Base-by-base conservation (phyloP, 2,797 vertebrate species). In the Diplodus puntazzo region DNA sequence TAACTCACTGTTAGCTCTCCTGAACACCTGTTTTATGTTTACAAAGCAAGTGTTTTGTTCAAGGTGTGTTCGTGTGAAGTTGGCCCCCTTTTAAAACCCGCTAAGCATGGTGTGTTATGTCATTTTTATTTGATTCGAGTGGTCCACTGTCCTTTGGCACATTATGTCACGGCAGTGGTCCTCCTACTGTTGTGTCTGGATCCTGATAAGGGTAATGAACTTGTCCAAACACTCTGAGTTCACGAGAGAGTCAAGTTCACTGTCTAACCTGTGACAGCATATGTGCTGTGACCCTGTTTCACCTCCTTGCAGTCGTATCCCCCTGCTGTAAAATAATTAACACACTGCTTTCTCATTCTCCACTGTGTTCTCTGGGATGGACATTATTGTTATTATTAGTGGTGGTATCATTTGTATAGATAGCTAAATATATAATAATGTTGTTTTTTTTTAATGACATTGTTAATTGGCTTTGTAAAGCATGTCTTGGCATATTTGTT, bases 181-280 rank as follows among this genome's bases (percentile, higher is more conserved):
- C 23, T 73, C 16, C 2, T 11, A 73, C 17, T 72, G 75, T 71
- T 72, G 60, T 72, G 63, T 80, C 48, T 63, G 58, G 42, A 17
- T 20, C 21, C 6, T 21, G 67, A 71, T 62, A 11, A 66, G 21
- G 64, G 79, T 61, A 84, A 83, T 91, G 89, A 92, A 92, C 86
- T 79, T 83, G 87, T 90, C 81, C 76, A 42, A 80, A 80, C 83
- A 75, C 73, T 71, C 20, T 21, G 76, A 77, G 90, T 91, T 92
- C 91, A 93, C 69, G 59, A 86, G n/a, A 48, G 75, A 93, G 93
- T 94, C 93, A 94, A 91, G 94, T 94, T 90, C 91, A 89, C 73
- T 42, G 70, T 81, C 61, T 66, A 58, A 73, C 63, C 49, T 57
- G 45, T 39, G 45, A 65, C 82, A 39, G 66, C 53, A 50, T 48